Evolutionary conservation across 1,140 invertebrate species (phyloP).

Genomic region (Pogonomyrmex barbatus): DNA sequence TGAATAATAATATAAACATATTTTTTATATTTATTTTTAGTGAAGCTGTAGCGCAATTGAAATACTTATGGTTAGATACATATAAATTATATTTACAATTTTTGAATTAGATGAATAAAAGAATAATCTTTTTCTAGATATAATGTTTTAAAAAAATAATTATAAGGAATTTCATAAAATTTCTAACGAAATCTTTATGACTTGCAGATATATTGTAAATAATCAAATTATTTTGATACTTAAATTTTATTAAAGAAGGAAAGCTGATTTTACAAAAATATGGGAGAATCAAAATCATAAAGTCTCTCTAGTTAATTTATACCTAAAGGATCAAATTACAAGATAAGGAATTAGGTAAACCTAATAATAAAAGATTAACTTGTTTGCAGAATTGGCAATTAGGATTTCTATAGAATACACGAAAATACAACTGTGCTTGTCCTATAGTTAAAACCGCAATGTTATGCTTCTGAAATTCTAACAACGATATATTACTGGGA

Average conservation of each 20-base stretch:
- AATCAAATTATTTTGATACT: neutral
- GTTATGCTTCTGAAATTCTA: conserved; percentile 43
- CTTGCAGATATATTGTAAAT: neutral
- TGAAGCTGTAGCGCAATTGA: neutral
- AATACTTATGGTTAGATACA: neutral
- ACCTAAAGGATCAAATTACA: neutral
- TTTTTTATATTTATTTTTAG: neutral
- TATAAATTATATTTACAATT: neutral
- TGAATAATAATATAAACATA: neutral
- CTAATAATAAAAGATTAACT: conserved; percentile 28
- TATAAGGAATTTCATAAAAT: neutral
- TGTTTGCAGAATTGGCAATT: conserved; percentile 46
- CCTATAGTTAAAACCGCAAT: conserved; percentile 39
- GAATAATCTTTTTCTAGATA: neutral
- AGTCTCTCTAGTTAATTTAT: neutral
- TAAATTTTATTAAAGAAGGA: neutral
- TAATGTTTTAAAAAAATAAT: neutral
- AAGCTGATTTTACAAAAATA: neutral
- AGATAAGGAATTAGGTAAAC: neutral
- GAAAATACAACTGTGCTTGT: neutral
- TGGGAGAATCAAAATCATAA: neutral
- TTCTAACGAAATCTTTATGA: neutral
- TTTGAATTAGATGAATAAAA: neutral
- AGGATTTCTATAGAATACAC: neutral
- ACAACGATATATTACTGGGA: conserved; percentile 37